Evolutionary conservation across 2,797 vertebrate species (phyloP), one percentile per base, ranked within the genome.

Genomic region (Okamejei kenojei): DNA sequence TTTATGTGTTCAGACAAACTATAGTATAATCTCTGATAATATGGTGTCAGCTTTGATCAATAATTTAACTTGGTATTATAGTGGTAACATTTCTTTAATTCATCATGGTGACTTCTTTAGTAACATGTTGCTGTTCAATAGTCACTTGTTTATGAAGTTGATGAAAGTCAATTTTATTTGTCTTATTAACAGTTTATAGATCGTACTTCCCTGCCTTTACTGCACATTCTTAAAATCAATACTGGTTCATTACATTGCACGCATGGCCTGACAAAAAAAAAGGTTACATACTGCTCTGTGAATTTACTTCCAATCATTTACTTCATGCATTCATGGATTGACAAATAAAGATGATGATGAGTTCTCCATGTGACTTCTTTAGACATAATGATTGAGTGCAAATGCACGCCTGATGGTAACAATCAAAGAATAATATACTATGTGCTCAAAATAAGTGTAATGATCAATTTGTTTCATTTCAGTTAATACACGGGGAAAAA

Each of bases 191-290:
- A 74, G 90, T 26, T 92, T 76, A 92, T 76, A 17, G 90, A 74
- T 91, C 45, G 21, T 29, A 29, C 45, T 92, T 76, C 45, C 21
- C 38, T 58, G 68, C 7, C 68, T 74, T 74, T 74, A 3, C 32
- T 76, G 90, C 90, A 92, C 71, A 58, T 92, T 92, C 73, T 17
- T 54, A 29, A 74, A 92, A 92, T 92, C 90, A 92, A 92, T 92
- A 76, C 21, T 74, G 68, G 6, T 74, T 92, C 90, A 92, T 92
- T 54, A 92, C 38, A 45, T 26, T 45, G 23, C 45, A 76, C 23
- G 26, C 65, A 76, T n/a, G 71, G 38, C 38, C 90, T 74, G 71
- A 26, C 71, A 45, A 73, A 17, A 76, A 54, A 38, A 74, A 54
- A 74, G 86, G 68, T 74, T 76, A 92, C 71, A 92, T 17, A 29